These are phyloP conservation scores for Trachemys scripta DNA, from an alignment of 2,113 vertebrate species.

Conservation along the genomic window DNA sequence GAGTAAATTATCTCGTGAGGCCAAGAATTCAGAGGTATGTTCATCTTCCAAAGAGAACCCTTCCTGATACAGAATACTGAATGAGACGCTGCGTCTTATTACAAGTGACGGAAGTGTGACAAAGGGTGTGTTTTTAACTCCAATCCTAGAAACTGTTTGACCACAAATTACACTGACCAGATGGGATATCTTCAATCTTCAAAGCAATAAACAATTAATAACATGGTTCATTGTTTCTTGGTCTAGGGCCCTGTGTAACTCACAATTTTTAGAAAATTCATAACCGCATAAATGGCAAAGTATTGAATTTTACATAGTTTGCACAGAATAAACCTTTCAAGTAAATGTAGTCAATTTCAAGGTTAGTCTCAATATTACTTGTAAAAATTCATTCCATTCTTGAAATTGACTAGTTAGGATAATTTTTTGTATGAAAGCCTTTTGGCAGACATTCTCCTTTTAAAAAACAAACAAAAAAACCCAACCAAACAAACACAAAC, in stretches of 20 bases:
- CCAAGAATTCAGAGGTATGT: background rate
- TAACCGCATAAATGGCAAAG: background rate
- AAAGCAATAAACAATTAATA: background rate
- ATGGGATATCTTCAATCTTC: background rate
- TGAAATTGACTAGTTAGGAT: background rate
- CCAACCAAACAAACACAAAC: background rate
- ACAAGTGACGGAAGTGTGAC: background rate
- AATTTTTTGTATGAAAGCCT: too few relatives aligned
- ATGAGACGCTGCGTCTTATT: background rate
- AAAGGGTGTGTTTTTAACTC: too few relatives aligned
- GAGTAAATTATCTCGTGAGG: accelerated
- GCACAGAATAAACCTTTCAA: background rate
- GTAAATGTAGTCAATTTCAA: background rate
- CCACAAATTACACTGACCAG: background rate
- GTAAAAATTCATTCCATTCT: background rate
- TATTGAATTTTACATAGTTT: background rate
- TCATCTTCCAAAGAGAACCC: background rate
- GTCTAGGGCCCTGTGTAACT: background rate
- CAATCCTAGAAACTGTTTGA: background rate
- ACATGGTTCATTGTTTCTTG: too few relatives aligned
- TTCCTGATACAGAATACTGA: background rate
- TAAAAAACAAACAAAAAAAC: too few relatives aligned
- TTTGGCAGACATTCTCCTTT: too few relatives aligned
- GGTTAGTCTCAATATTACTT: background rate
- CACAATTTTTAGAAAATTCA: background rate